These are phyloP conservation scores for Ornithorhynchus anatinus DNA, from an alignment of 2,113 vertebrate genomes.

Conservation along the genomic window DNA sequence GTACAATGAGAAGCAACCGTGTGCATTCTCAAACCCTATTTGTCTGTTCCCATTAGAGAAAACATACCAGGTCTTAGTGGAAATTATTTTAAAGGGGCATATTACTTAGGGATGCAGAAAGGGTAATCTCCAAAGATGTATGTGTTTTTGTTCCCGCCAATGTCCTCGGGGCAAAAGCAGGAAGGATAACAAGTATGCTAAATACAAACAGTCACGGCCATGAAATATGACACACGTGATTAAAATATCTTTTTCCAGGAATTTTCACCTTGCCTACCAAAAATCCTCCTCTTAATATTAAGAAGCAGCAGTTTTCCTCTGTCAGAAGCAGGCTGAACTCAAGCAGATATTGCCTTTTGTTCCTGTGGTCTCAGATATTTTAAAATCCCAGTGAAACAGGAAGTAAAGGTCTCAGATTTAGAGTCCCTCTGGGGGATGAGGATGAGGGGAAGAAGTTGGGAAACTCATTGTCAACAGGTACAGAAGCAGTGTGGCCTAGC, in stretches of 20 bases:
- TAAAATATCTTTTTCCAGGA: constrained; percentile 62
- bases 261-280: constrained; percentile 32
- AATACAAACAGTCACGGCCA: constrained; percentile 68
- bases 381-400: too few relatives aligned
- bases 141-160: constrained; percentile 51
- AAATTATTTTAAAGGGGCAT: constrained; percentile 60
- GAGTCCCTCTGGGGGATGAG: too few relatives aligned
- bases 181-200: constrained; percentile 61
- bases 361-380: too few relatives aligned
- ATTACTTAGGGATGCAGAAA: constrained; percentile 61
- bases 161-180: constrained; percentile 55
- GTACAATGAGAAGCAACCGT: constrained; percentile 21
- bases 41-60: constrained; percentile 60
- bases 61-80: constrained; percentile 40
- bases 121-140: constrained; percentile 56
- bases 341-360: constrained; percentile 5
- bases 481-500: too few relatives aligned
- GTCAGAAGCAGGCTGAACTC: constrained; percentile 12
- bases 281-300: constrained; percentile 38
- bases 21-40: constrained; percentile 44
- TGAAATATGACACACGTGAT: constrained; percentile 65
- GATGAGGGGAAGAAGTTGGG: too few relatives aligned
- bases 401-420: too few relatives aligned
- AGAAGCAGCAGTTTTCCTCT: constrained; percentile 31
- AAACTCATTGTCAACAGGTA: too few relatives aligned